phyloP scores from a whole-genome alignment of 92 coral and sea anemone genomes.

The Zoanthus sociatus region DNA sequence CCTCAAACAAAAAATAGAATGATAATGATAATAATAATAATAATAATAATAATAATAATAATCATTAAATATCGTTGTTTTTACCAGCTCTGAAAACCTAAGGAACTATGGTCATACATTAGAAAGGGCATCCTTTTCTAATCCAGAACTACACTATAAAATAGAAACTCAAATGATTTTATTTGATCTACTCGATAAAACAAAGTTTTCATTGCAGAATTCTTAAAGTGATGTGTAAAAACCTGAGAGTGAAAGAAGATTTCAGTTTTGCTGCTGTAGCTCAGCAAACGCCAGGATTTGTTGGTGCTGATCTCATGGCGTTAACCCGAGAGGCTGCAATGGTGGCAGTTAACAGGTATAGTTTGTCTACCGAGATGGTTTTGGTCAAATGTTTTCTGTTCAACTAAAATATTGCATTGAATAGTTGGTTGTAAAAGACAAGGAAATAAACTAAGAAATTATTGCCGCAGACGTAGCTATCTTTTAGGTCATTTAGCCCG shows the following conservation, averaged over 20 bases:
- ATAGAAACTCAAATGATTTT: too few relatives aligned
- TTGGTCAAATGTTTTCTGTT: neutral
- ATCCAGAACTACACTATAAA: too few relatives aligned
- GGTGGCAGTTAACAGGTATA: slow-evolving; percentile 92
- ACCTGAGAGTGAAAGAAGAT: slow-evolving; percentile 74
- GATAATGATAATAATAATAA: too few relatives aligned
- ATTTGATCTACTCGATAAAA: neutral
- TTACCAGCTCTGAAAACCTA: too few relatives aligned
- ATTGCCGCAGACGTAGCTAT: neutral
- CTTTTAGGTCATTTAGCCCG: too few relatives aligned
- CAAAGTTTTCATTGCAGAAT: slow-evolving; percentile 63
- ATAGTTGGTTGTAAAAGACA: neutral
- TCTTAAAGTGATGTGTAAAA: slow-evolving; percentile 84
- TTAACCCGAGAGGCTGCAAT: slow-evolving; percentile 96
- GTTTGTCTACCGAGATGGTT: too few relatives aligned
- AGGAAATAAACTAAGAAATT: neutral
- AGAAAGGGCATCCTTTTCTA: too few relatives aligned
- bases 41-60: too few relatives aligned
- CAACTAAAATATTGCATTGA: neutral
- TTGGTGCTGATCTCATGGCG: slow-evolving; percentile 99
- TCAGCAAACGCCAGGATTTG: slow-evolving; percentile 94
- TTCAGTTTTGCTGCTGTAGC: slow-evolving; percentile 79
- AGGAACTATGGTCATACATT: too few relatives aligned
- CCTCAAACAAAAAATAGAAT: too few relatives aligned
- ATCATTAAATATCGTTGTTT: too few relatives aligned